Percentiles rank a stretch among this genome's conserved stretches.
Conservation (phyloP, 2,797 vertebrate genomes). For the Hippopotamyrus pictus region DNA sequence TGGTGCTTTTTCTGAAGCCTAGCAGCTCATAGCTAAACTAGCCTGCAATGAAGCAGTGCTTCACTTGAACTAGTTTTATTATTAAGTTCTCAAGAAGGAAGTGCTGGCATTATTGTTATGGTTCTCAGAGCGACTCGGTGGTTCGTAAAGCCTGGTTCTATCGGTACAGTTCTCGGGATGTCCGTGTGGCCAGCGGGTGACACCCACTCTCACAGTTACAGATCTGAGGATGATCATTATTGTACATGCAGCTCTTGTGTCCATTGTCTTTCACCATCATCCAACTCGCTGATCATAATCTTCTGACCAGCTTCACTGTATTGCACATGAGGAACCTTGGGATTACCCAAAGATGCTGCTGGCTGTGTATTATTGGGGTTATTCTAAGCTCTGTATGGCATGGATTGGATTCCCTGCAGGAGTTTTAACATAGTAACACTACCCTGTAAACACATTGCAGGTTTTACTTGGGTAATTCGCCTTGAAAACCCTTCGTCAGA, state of each 20-base stretch:
- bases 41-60: not conserved
- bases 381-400: constrained; percentile 1
- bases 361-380: not conserved
- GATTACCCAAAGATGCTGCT: not conserved
- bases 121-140: not conserved
- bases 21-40: not conserved
- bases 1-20: not conserved
- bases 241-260: not conserved
- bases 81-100: not conserved
- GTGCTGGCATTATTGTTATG: not conserved
- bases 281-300: not conserved
- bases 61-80: not conserved
- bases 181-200: not conserved
- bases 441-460: not conserved
- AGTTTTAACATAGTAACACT: not conserved
- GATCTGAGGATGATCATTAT: not conserved
- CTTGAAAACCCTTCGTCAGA: not conserved
- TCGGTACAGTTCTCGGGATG: not conserved
- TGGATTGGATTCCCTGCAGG: not conserved
- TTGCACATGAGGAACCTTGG: not conserved
- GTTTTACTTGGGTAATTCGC: not conserved
- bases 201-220: not conserved
- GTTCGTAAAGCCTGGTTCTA: not conserved
- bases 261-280: not conserved
- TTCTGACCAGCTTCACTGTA: not conserved